phyloP scores from a whole-genome alignment of 1,140 invertebrate species.

The Zaprionus tsacasi region DNA sequence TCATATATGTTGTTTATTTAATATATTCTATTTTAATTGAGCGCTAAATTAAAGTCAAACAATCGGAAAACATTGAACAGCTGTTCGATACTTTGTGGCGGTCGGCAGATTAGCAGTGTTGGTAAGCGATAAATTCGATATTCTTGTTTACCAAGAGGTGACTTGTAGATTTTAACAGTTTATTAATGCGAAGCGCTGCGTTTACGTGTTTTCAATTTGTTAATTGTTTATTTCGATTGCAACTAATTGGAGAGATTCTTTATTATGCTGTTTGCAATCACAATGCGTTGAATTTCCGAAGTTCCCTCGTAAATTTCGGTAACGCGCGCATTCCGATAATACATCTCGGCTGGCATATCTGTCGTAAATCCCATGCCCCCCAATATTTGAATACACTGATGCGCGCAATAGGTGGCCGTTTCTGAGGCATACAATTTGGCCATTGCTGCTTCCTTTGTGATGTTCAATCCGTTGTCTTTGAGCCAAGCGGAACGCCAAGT shows the following conservation, averaged over 20 bases:
- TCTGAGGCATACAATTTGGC: constrained; percentile 97
- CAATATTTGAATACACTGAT: constrained; percentile 87
- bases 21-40: not conserved
- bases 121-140: not conserved
- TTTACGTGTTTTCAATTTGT: not conserved
- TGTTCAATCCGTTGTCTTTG: constrained; percentile 94
- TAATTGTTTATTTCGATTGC: not conserved
- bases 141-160: not conserved
- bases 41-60: not conserved
- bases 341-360: constrained; percentile 97
- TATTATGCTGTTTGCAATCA: constrained; percentile 89
- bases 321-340: constrained; percentile 95
- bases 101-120: not conserved
- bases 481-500: constrained; percentile 96
- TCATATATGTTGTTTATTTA: not conserved
- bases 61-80: not conserved
- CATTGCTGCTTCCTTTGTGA: constrained; percentile 98
- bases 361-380: constrained; percentile 97
- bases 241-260: constrained; percentile 24
- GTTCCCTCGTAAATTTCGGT: constrained; percentile 98
- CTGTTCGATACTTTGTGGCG: constrained; percentile 6
- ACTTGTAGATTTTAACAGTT: not conserved
- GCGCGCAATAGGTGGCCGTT: constrained; percentile 95
- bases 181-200: not conserved
- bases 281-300: constrained; percentile 97